These are phyloP conservation scores for Tenthredo livida DNA, from an alignment of 2,888 invertebrate genomes.

Conservation along the genomic window DNA sequence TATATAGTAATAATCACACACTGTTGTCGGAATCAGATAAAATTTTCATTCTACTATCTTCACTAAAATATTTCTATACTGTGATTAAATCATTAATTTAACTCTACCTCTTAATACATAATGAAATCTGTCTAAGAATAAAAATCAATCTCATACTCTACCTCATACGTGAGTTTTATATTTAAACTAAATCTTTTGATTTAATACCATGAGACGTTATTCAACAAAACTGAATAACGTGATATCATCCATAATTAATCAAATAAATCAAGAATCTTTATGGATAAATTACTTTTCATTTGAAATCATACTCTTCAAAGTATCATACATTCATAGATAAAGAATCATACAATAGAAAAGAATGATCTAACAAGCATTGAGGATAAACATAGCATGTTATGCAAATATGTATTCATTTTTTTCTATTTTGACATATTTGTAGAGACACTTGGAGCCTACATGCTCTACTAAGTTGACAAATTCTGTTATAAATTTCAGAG, in stretches of 20 bases:
- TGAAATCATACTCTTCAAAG: background rate
- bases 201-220: conserved; percentile 4
- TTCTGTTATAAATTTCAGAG: background rate
- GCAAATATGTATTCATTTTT: conserved; percentile 4
- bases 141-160: conserved; percentile 48
- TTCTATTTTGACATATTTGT: conserved; percentile 19
- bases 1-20: conserved; percentile 8
- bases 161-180: conserved; percentile 37
- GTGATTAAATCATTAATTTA: conserved; percentile 51
- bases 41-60: conserved; percentile 25
- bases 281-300: background rate
- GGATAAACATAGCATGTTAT: conserved; percentile 7
- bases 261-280: background rate
- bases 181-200: conserved; percentile 8
- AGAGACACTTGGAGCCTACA: background rate
- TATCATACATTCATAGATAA: background rate
- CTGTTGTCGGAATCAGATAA: conserved; percentile 25
- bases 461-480: conserved; percentile 5
- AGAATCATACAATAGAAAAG: background rate
- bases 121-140: conserved; percentile 43
- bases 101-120: conserved; percentile 34
- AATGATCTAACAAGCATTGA: background rate
- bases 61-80: conserved; percentile 48
- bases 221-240: conserved; percentile 3
- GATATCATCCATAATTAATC: background rate